A percentile compares a stretch with the other conserved stretches of the same genome.
Evolutionary conservation across 2,797 vertebrate genomes (phyloP).

Genomic region (Intellagama lesueurii): DNA sequence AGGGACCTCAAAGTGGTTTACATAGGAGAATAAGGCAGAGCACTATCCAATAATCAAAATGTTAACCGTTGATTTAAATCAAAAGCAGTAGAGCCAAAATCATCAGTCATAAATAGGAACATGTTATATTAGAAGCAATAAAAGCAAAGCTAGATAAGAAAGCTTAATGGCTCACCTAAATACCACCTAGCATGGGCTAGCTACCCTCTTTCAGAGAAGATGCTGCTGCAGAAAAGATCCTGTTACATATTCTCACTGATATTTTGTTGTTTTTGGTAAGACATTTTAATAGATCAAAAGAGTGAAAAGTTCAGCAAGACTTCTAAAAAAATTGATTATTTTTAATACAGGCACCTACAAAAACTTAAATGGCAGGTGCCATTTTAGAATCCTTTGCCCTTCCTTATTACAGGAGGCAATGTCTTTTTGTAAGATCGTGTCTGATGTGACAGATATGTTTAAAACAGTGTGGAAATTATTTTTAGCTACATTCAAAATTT

Average conservation of each 20-base stretch:
- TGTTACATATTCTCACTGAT: background rate
- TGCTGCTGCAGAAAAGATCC: background rate
- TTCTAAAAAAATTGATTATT: background rate
- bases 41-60: too few relatives aligned
- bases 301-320: background rate
- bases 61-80: background rate
- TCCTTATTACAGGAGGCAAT: background rate
- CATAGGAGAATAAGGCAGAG: too few relatives aligned
- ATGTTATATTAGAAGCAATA: too few relatives aligned
- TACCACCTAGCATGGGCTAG: too few relatives aligned
- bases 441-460: too few relatives aligned
- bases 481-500: too few relatives aligned
- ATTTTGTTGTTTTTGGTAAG: background rate
- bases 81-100: background rate
- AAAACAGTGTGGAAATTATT: too few relatives aligned
- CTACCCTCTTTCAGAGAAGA: background rate
- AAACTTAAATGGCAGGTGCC: background rate
- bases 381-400: background rate
- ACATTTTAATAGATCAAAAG: background rate
- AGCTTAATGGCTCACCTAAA: too few relatives aligned
- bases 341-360: background rate
- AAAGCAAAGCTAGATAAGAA: too few relatives aligned
- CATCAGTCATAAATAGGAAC: background rate
- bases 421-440: too few relatives aligned
- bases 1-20: too few relatives aligned